Percentiles rank a stretch among this genome's conserved stretches.
Conservation (phyloP, 2,797 vertebrate genomes). For the Eleutherodactylus coqui region DNA sequence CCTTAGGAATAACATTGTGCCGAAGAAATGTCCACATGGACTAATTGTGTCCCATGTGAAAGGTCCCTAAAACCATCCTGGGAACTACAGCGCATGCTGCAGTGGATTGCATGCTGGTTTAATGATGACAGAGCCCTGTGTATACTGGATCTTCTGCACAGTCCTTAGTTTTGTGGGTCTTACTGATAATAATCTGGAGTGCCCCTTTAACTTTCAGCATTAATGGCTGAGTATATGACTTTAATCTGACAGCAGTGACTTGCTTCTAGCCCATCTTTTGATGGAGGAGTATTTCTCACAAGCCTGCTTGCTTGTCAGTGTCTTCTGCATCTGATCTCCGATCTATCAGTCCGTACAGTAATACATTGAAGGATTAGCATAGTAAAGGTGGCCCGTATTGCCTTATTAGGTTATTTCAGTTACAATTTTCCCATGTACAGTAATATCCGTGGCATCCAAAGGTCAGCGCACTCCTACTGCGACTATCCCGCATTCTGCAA, state of each 20-base stretch:
- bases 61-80: too few relatives aligned
- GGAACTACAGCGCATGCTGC: too few relatives aligned
- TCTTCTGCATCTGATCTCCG: not conserved
- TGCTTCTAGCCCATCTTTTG: not conserved
- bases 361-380: not conserved
- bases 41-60: too few relatives aligned
- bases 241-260: not conserved
- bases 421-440: slow-evolving; percentile 50
- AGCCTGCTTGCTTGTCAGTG: not conserved
- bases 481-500: slow-evolving; percentile 31
- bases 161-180: too few relatives aligned
- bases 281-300: not conserved
- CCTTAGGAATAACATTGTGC: too few relatives aligned
- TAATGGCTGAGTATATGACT: not conserved
- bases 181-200: not conserved
- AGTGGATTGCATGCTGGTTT: too few relatives aligned
- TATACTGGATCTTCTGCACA: too few relatives aligned
- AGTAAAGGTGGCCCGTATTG: slow-evolving; percentile 9
- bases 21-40: too few relatives aligned
- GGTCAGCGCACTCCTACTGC: slow-evolving; percentile 52
- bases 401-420: slow-evolving; percentile 51
- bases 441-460: slow-evolving; percentile 52
- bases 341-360: not conserved
- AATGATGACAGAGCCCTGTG: too few relatives aligned
- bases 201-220: not conserved